Evolutionary conservation across 2,888 invertebrate species (phyloP).

Genomic region (Nyleta sp.): DNA sequence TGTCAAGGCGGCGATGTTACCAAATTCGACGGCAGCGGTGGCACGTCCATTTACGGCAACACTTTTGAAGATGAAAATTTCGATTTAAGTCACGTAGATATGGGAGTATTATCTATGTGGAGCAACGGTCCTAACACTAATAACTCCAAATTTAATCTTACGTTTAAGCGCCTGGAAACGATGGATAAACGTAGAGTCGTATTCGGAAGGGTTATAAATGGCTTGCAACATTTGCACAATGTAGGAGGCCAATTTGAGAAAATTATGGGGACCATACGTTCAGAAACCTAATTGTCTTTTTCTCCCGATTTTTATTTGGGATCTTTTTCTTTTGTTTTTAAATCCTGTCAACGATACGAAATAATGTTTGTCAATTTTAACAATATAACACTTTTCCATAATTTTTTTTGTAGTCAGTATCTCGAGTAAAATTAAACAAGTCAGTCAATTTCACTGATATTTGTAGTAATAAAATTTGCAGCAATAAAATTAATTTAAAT

Average conservation of each 20-base stretch:
- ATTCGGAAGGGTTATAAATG: conserved; percentile 84
- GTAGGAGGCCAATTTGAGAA: conserved; percentile 62
- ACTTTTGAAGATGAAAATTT: conserved; percentile 82
- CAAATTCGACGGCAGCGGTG: conserved; percentile 85
- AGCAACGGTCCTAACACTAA: conserved; percentile 82
- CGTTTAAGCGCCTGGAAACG: conserved; percentile 84
- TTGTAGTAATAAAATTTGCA: too few relatives aligned
- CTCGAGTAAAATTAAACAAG: too few relatives aligned
- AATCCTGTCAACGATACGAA: too few relatives aligned
- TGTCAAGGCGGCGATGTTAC: conserved; percentile 85
- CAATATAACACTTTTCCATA: too few relatives aligned
- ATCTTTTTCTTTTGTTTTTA: too few relatives aligned
- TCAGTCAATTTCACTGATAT: too few relatives aligned
- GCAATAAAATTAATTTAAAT: too few relatives aligned
- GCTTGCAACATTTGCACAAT: conserved; percentile 72
- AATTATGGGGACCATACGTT: too few relatives aligned
- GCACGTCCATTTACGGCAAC: conserved; percentile 82
- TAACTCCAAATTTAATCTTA: conserved; percentile 85
- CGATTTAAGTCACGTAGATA: conserved; percentile 83
- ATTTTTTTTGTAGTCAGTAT: too few relatives aligned
- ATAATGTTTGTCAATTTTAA: too few relatives aligned
- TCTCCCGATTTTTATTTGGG: too few relatives aligned
- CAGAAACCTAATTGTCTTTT: too few relatives aligned
- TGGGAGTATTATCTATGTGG: conserved; percentile 84
- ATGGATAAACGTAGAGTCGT: conserved; percentile 84